These are phyloP conservation scores for Drosophila dives DNA, from an alignment of 2,888 invertebrate species.

Conservation along the genomic window DNA sequence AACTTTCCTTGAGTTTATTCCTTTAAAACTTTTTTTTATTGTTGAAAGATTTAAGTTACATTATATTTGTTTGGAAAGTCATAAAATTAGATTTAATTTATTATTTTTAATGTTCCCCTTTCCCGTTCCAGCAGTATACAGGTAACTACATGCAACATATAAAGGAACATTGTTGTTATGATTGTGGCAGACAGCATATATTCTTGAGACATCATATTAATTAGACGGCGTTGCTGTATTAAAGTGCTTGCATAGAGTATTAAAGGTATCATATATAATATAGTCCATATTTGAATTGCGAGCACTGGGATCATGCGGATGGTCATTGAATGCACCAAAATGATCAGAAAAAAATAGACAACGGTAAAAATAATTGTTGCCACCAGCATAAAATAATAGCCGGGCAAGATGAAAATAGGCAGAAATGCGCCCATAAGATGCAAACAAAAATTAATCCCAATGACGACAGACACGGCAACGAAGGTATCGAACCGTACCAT, in stretches of 20 bases:
- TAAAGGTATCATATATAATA: constrained; percentile 17
- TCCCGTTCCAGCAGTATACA: neutral
- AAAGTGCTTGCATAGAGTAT: constrained; percentile 37
- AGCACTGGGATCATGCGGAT: neutral
- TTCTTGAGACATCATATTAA: constrained; percentile 6
- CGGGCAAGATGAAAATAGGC: constrained; percentile 41
- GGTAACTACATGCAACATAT: constrained; percentile 15
- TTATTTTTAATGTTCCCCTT: neutral
- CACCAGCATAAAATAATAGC: constrained; percentile 15
- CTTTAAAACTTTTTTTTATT: neutral
- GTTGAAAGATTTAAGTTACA: neutral
- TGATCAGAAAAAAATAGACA: constrained; percentile 8
- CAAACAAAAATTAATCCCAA: constrained; percentile 4
- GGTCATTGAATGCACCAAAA: constrained; percentile 1
- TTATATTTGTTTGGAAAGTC: neutral
- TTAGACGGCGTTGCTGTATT: constrained; percentile 42
- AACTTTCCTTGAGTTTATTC: neutral
- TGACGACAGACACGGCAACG: neutral
- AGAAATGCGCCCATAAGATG: constrained; percentile 25
- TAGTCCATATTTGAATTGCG: constrained; percentile 2
- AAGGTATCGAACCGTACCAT: neutral
- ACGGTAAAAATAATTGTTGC: constrained; percentile 26
- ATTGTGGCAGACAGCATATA: constrained; percentile 44
- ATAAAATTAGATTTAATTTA: neutral
- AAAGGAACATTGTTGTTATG: constrained; percentile 36